A percentile compares a stretch with the other conserved stretches of the same genome.
phyloP scores from a whole-genome alignment of 2,113 vertebrate genomes.

The Apodemus sylvaticus region DNA sequence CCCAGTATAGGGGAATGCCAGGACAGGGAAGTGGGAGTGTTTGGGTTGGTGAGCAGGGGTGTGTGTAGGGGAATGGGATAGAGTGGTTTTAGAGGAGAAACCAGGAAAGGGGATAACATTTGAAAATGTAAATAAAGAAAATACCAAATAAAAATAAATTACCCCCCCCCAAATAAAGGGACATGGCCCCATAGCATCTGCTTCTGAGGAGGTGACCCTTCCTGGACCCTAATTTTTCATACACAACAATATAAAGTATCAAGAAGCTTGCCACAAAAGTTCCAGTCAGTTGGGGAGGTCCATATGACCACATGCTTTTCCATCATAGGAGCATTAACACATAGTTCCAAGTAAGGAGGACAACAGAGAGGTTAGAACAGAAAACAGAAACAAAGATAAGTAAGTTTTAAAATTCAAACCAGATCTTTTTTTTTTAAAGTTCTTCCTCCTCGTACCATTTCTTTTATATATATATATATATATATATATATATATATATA shows the following conservation, averaged over 20 bases:
- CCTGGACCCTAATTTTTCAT: background rate
- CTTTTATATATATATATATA: too few relatives aligned
- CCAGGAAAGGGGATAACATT: too few relatives aligned
- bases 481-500: too few relatives aligned
- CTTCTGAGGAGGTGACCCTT: background rate
- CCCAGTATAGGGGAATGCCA: too few relatives aligned
- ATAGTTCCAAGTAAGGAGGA: background rate
- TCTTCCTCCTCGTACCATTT: too few relatives aligned
- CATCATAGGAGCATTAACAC: background rate
- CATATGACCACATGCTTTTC: background rate
- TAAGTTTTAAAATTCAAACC: background rate
- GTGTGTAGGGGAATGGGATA: too few relatives aligned
- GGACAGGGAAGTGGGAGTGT: too few relatives aligned
- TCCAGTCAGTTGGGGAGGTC: background rate
- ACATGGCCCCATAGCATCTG: background rate
- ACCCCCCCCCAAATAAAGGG: background rate
- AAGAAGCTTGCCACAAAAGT: background rate
- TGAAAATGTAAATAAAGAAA: too few relatives aligned
- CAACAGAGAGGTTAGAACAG: background rate
- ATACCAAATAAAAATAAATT: too few relatives aligned
- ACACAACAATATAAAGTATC: background rate
- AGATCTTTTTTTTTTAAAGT: too few relatives aligned
- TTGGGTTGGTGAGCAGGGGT: too few relatives aligned
- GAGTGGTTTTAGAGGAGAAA: too few relatives aligned
- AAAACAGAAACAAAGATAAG: conserved; percentile 8